Conservation (phyloP, 2,113 vertebrate genomes). For the Nestor notabilis region DNA sequence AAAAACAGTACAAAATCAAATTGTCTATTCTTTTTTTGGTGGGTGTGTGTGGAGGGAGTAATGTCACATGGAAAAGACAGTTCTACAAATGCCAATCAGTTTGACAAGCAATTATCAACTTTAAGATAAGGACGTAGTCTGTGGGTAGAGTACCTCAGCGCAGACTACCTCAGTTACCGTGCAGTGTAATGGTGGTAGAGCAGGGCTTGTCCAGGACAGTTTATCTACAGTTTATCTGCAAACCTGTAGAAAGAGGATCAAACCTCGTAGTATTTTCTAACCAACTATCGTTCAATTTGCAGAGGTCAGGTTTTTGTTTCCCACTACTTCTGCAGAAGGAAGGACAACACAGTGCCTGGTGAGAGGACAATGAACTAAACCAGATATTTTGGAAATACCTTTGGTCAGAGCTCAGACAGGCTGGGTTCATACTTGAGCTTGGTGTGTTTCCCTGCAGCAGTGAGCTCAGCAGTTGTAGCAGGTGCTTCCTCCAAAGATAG, state of each 20-base stretch:
- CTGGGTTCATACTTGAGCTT: not conserved
- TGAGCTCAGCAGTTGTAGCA: not conserved
- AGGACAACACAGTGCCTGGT: not conserved
- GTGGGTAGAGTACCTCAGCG: constrained; percentile 30
- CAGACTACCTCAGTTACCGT: not conserved
- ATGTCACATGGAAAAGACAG: constrained; percentile 76
- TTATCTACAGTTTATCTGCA: not conserved
- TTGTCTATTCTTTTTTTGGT: constrained; percentile 65
- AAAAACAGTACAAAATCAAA: constrained; percentile 76
- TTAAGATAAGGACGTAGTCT: constrained; percentile 44
- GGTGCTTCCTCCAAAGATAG: not conserved
- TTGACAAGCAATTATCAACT: constrained; percentile 84
- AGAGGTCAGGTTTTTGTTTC: not conserved
- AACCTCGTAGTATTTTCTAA: not conserved
- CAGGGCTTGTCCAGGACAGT: not conserved
- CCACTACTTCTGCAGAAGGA: not conserved
- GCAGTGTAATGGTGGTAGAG: not conserved
- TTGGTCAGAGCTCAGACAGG: not conserved
- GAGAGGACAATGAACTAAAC: not conserved
- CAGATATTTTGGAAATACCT: not conserved
- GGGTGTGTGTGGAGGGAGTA: constrained; percentile 61
- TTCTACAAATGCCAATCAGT: constrained; percentile 81
- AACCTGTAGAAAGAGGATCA: not conserved
- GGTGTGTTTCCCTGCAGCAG: not conserved
- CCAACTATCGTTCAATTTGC: not conserved